Conservation (phyloP, 2,888 invertebrate species). For the Fragum whitleyi region DNA sequence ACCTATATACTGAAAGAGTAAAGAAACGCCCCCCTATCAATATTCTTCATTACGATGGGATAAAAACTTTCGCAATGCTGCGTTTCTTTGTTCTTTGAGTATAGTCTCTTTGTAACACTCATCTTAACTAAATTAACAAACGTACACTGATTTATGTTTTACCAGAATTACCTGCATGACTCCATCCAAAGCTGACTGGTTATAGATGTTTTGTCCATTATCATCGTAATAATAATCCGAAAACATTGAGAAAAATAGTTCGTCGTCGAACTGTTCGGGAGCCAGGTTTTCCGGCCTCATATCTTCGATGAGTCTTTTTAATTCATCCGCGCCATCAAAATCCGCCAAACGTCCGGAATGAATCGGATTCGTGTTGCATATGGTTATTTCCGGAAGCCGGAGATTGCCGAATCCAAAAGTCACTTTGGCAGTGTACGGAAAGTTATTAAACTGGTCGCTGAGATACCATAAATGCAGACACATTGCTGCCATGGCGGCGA, state of each 20-base stretch:
- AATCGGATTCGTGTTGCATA: constrained; percentile 66
- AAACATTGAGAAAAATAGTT: background rate
- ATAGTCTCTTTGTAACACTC: no score
- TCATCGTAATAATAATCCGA: background rate
- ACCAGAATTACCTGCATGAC: background rate
- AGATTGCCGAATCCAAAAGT: constrained; percentile 57
- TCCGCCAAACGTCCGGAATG: constrained; percentile 31
- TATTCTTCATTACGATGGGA: no score
- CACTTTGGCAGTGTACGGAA: constrained; percentile 63
- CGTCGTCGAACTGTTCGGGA: constrained; percentile 42
- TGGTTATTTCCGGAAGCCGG: constrained; percentile 60
- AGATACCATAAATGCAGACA: constrained; percentile 68
- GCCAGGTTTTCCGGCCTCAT: constrained; percentile 48
- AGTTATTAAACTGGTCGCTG: constrained; percentile 58
- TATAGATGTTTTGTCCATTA: constrained; percentile 4
- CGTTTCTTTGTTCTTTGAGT: background rate
- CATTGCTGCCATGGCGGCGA: constrained; percentile 60
- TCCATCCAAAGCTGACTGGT: background rate
- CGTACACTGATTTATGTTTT: no score
- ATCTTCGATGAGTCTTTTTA: constrained; percentile 38
- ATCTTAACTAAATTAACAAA: no score
- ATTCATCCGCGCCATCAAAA: constrained; percentile 27
- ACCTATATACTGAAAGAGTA: no score
- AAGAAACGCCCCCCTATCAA: no score
- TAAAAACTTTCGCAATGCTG: no score